Conservation (phyloP, 1,140 invertebrate genomes). For the Platorchestia sp. region DNA sequence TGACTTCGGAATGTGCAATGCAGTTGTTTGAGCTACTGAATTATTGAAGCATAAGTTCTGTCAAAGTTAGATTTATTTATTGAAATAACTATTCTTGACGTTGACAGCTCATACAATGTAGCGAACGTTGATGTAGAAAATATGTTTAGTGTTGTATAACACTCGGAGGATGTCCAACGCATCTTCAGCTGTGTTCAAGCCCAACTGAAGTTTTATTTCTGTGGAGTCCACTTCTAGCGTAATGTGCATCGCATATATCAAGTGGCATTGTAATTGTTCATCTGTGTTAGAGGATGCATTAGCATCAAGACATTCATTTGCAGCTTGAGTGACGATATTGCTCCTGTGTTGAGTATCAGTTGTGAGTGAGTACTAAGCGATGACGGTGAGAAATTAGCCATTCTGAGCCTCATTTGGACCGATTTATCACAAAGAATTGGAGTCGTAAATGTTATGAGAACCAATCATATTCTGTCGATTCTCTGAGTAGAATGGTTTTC, state of each 20-base stretch:
- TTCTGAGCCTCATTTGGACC: background rate
- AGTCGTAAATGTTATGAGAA: too few species aligned
- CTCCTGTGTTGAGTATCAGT: background rate
- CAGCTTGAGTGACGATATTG: background rate
- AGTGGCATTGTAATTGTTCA: background rate
- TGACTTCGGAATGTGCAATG: background rate
- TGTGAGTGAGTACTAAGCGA: too few species aligned
- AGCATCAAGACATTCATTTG: background rate
- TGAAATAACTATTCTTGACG: background rate
- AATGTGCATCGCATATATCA: background rate
- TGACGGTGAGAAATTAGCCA: background rate
- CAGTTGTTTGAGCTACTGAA: background rate
- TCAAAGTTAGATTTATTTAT: background rate
- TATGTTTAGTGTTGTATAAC: background rate
- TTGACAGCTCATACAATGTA: background rate
- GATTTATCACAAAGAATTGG: background rate
- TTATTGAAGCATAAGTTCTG: background rate
- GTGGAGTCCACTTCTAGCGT: background rate
- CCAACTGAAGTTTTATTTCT: background rate
- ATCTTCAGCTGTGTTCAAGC: background rate
- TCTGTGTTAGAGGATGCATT: background rate
- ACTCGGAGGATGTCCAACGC: background rate
- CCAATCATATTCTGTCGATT: too few species aligned
- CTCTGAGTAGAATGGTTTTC: too few species aligned
- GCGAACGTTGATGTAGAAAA: background rate